A percentile compares a stretch with the other conserved stretches of the same genome.
phyloP scores from a whole-genome alignment of 2,888 invertebrate species.

The Mesorhabditis sp. region DNA sequence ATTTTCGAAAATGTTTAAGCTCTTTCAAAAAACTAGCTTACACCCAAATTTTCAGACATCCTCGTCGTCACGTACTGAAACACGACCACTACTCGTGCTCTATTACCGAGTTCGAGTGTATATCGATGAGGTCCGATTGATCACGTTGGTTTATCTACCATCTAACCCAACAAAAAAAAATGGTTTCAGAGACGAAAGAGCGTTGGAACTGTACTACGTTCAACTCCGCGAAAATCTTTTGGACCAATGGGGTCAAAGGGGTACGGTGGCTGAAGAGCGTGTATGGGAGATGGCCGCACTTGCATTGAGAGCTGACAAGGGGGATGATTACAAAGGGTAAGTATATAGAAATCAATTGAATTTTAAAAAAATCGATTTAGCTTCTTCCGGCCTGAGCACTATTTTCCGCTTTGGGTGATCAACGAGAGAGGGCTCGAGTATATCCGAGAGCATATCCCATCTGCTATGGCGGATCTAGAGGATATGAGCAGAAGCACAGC shows the following conservation, averaged over 20 bases:
- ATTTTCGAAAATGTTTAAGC: no score
- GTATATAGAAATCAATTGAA: slow-evolving; percentile 26
- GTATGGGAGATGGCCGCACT: slow-evolving; percentile 78
- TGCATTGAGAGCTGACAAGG: slow-evolving; percentile 86
- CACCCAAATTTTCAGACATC: slow-evolving; percentile 8
- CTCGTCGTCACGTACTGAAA: slow-evolving; percentile 23
- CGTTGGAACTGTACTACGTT: slow-evolving; percentile 87
- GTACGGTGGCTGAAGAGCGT: slow-evolving; percentile 61
- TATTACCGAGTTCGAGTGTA: slow-evolving; percentile 51
- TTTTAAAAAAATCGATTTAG: slow-evolving; percentile 19
- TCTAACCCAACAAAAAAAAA: neutral
- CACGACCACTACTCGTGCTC: slow-evolving; percentile 43
- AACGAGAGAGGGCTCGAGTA: slow-evolving; percentile 64
- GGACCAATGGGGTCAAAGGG: slow-evolving; percentile 58
- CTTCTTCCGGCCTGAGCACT: slow-evolving; percentile 79
- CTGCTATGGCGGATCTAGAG: slow-evolving; percentile 78
- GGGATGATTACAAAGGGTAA: slow-evolving; percentile 70
- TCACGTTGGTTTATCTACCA: slow-evolving; percentile 34
- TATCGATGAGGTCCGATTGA: slow-evolving; percentile 42
- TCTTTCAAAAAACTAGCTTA: neutral
- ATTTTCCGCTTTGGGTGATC: slow-evolving; percentile 66
- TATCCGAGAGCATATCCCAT: slow-evolving; percentile 67
- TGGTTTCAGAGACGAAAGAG: slow-evolving; percentile 74
- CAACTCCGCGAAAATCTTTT: slow-evolving; percentile 84
- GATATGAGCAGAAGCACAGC: slow-evolving; percentile 68